A percentile compares a stretch with the other conserved stretches of the same genome.
Evolutionary conservation across 2,888 invertebrate species (phyloP).

Genomic region (Xiphydria camelus): DNA sequence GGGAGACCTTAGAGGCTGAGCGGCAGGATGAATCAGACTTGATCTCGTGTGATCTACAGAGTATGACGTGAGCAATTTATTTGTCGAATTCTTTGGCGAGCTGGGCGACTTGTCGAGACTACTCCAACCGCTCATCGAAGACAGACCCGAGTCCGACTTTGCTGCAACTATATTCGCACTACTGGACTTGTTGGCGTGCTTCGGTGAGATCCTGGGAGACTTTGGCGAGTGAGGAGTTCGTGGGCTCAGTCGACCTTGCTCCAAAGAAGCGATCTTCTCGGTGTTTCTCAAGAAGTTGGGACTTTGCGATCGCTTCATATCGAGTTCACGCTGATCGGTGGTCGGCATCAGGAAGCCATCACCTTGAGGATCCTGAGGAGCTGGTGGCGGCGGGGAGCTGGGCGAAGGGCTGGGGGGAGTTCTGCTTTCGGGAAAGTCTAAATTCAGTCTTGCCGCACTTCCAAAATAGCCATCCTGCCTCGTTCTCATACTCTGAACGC

Average conservation of each 20-base stretch:
- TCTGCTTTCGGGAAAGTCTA: constrained; percentile 61
- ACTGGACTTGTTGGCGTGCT: constrained; percentile 65
- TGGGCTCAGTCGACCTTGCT: constrained; percentile 66
- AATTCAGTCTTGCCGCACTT: constrained; percentile 58
- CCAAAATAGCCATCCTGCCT: constrained; percentile 66
- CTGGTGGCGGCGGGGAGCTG: constrained; percentile 79
- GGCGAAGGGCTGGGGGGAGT: constrained; percentile 61
- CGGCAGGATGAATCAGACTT: constrained; percentile 30
- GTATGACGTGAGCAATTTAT: constrained; percentile 47
- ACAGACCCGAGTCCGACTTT: constrained; percentile 84
- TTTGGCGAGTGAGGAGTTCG: constrained; percentile 69
- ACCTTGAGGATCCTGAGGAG: constrained; percentile 68
- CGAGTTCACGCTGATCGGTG: constrained; percentile 36
- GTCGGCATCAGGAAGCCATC: constrained; percentile 60
- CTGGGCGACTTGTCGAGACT: constrained; percentile 84
- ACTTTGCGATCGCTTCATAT: constrained; percentile 49
- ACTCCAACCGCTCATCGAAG: constrained; percentile 86
- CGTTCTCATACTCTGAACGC: constrained; percentile 59
- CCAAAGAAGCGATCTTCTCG: constrained; percentile 51
- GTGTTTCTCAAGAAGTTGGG: constrained; percentile 58
- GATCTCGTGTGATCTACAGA: constrained; percentile 45
- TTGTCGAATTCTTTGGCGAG: constrained; percentile 70
- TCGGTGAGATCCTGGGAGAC: constrained; percentile 74
- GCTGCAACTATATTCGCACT: constrained; percentile 69
- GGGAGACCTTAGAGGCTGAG: constrained; percentile 35